These are phyloP conservation scores for Eutrigla gurnardus DNA, from an alignment of 2,797 vertebrate species.

Conservation along the genomic window DNA sequence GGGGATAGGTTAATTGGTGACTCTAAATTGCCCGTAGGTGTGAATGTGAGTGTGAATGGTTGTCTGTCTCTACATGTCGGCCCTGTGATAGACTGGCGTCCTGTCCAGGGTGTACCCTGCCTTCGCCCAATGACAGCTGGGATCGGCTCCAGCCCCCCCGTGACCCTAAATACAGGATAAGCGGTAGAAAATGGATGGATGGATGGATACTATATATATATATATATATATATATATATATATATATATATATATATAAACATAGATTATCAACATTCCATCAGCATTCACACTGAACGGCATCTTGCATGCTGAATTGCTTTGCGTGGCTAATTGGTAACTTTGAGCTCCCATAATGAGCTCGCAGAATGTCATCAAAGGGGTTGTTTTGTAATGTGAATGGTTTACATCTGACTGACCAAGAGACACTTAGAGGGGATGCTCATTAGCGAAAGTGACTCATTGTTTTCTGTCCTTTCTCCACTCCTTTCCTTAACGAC, in stretches of 20 bases:
- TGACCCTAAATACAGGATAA: no score
- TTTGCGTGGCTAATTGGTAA: constrained; percentile 60
- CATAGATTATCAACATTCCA: background rate
- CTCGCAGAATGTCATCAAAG: constrained; percentile 56
- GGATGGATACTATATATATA: background rate
- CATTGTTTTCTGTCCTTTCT: constrained; percentile 73
- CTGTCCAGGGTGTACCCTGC: no score
- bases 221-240: background rate
- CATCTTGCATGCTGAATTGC: constrained; percentile 29
- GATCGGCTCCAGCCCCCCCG: no score
- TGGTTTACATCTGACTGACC: constrained; percentile 72
- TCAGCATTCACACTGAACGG: constrained; percentile 1
- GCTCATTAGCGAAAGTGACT: constrained; percentile 79
- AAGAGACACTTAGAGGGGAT: constrained; percentile 70
- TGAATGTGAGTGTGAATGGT: no score
- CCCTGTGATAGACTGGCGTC: no score
- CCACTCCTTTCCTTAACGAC: constrained; percentile 66
- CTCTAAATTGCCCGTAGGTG: no score
- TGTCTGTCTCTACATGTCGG: no score
- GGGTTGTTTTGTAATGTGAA: constrained; percentile 55
- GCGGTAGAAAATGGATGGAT: no score
- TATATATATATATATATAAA: background rate
- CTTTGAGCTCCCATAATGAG: constrained; percentile 53
- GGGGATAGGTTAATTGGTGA: no score
- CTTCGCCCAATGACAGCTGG: no score